Evolutionary conservation across 1,140 invertebrate species (phyloP).

Genomic region (Berghia stephanieae): DNA sequence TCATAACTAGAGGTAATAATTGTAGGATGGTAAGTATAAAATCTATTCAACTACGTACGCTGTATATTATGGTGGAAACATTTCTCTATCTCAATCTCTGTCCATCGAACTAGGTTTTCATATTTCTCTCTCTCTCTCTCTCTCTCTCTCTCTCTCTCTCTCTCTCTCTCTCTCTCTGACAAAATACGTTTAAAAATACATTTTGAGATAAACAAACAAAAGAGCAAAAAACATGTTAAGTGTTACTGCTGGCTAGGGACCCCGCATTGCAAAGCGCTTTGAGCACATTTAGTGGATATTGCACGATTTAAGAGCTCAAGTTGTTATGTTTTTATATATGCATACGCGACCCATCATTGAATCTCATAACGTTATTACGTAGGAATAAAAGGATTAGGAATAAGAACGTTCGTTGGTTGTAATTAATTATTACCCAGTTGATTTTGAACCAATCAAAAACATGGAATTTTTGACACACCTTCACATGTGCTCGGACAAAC

Average conservation of each 20-base stretch:
- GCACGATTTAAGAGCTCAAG: too few relatives aligned
- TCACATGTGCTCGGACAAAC: too few relatives aligned
- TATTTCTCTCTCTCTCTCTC: not conserved
- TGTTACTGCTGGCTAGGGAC: too few relatives aligned
- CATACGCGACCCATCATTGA: not conserved
- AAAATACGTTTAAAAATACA: not conserved
- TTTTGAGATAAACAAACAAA: too few relatives aligned
- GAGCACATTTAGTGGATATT: too few relatives aligned
- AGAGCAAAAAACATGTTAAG: too few relatives aligned
- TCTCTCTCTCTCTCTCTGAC: conserved; percentile 18
- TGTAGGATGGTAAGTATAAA: not conserved
- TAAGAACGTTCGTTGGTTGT: too few relatives aligned
- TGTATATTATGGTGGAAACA: not conserved
- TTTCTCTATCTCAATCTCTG: not conserved
- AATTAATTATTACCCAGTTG: too few relatives aligned
- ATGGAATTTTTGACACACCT: too few relatives aligned
- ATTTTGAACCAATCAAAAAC: too few relatives aligned
- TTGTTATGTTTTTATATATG: not conserved
- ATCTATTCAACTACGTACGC: not conserved
- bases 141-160: conserved; percentile 1
- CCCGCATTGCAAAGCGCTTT: too few relatives aligned
- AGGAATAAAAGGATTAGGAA: not conserved
- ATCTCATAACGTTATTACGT: not conserved
- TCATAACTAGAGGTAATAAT: not conserved
- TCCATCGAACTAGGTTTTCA: not conserved